Percentiles rank a stretch among this genome's conserved stretches.
Conservation (phyloP, 2,113 vertebrate genomes). For the Galeopterus variegatus region DNA sequence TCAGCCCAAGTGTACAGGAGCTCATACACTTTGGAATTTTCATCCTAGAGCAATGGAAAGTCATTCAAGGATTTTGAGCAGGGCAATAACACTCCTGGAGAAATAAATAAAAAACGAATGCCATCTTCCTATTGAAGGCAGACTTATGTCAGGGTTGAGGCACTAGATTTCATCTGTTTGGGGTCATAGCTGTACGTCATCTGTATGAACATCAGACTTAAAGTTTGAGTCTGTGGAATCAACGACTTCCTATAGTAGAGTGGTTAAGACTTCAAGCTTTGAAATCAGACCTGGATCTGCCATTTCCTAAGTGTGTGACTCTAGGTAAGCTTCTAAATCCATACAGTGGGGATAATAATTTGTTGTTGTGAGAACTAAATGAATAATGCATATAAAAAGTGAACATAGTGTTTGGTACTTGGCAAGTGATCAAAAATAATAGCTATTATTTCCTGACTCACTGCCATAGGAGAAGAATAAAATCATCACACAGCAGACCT, state of each 20-base stretch:
- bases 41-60: neutral
- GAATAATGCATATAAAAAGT: constrained; percentile 71
- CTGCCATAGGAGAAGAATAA: constrained; percentile 8
- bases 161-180: neutral
- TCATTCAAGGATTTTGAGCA: neutral
- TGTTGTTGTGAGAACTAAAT: constrained; percentile 57
- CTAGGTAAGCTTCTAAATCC: neutral
- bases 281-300: neutral
- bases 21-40: neutral
- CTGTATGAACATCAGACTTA: neutral
- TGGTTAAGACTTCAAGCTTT: constrained; percentile 29
- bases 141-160: neutral
- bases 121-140: constrained; percentile 1
- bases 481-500: constrained; percentile 59
- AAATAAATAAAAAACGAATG: constrained; percentile 36
- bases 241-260: neutral
- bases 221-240: neutral
- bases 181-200: neutral
- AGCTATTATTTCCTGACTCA: constrained; percentile 74
- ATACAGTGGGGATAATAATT: constrained; percentile 10
- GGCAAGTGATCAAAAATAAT: constrained; percentile 68
- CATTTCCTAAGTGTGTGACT: neutral
- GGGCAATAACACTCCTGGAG: neutral
- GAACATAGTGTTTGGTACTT: constrained; percentile 44
- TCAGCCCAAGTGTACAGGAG: no score